Percentiles rank a stretch among this genome's conserved stretches.
Conservation (phyloP, 2,113 vertebrate genomes). For the Spea bombifrons region DNA sequence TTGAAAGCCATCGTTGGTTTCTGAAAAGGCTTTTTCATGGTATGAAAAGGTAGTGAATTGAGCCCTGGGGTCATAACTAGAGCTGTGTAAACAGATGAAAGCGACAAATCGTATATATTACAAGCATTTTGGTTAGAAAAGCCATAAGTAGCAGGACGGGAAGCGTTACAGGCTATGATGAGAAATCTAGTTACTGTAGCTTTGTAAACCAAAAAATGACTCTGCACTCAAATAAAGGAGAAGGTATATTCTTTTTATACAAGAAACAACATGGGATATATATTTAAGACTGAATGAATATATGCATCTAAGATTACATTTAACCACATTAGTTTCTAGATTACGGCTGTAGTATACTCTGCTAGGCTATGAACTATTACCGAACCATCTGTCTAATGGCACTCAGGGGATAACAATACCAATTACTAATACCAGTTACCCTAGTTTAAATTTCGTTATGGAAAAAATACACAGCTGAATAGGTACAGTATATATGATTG, state of each 20-base stretch:
- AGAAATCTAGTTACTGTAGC: slow-evolving; percentile 29
- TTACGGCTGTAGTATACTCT: too few species aligned
- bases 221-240: not conserved
- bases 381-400: too few species aligned
- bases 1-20: slow-evolving; percentile 42
- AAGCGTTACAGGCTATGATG: slow-evolving; percentile 18
- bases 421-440: too few species aligned
- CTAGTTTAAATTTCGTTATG: too few species aligned
- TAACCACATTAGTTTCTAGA: not conserved
- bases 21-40: slow-evolving; percentile 48
- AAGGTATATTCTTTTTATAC: not conserved
- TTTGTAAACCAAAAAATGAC: slow-evolving; percentile 24
- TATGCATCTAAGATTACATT: not conserved
- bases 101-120: slow-evolving; percentile 48
- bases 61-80: slow-evolving; percentile 46
- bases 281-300: not conserved
- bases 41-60: slow-evolving; percentile 49
- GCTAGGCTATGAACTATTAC: too few species aligned
- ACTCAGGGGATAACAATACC: too few species aligned
- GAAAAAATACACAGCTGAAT: too few species aligned
- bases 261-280: not conserved
- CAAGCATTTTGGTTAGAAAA: slow-evolving; percentile 46
- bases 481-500: too few species aligned
- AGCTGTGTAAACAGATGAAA: slow-evolving; percentile 49
- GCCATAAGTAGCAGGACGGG: slow-evolving; percentile 31